A percentile compares a stretch with the other conserved stretches of the same genome.
Conservation (phyloP, 2,797 vertebrate species). For the Catamblyrhynchus diadema region DNA sequence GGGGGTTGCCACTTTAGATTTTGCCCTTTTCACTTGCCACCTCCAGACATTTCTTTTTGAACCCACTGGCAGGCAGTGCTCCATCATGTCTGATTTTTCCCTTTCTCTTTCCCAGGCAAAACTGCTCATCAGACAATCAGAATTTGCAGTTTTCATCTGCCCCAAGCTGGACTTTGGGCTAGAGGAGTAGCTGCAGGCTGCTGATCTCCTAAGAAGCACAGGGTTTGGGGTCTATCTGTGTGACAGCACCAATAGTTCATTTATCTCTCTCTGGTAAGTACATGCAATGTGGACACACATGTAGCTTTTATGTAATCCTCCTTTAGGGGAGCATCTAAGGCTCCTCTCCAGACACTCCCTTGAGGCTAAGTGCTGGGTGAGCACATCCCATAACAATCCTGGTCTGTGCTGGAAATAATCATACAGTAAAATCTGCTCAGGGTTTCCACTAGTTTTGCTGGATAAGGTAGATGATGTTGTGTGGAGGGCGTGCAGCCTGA, state of each 20-base stretch:
- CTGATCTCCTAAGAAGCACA: not conserved
- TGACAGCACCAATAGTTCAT: not conserved
- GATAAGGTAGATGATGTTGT: not conserved
- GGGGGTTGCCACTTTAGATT: not conserved
- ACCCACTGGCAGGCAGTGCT: not conserved
- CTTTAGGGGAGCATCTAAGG: not conserved
- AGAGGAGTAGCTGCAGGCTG: not conserved
- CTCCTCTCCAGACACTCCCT: not conserved
- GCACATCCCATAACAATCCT: not conserved
- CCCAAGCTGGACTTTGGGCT: not conserved
- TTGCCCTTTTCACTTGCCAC: not conserved
- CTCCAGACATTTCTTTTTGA: not conserved
- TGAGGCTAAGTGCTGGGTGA: fast-evolving
- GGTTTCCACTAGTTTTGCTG: not conserved
- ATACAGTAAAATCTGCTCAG: not conserved
- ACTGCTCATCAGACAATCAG: not conserved
- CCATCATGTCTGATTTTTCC: not conserved
- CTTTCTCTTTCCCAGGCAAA: not conserved
- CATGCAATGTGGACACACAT: not conserved
- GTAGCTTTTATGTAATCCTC: not conserved
- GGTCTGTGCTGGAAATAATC: not conserved
- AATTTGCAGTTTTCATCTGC: not conserved
- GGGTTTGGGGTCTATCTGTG: not conserved
- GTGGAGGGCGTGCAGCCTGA: not conserved
- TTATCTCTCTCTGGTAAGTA: not conserved